Base-by-base conservation (phyloP, 2,888 invertebrate species). In the Nezara viridula region DNA sequence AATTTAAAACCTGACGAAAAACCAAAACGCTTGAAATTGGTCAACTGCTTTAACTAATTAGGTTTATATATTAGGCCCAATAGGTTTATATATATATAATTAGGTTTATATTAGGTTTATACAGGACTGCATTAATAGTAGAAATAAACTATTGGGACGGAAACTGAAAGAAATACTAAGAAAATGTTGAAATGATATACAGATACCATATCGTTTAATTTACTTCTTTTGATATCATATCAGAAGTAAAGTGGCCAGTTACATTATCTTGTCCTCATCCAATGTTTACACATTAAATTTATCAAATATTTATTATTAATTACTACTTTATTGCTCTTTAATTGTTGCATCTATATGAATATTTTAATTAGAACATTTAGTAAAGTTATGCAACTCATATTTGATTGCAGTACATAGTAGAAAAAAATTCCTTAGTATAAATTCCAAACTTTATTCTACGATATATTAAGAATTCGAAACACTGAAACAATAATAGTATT, bases 171-270 rank as follows among this genome's bases (percentile, higher is more conserved):
- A 37, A 73, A 73, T 37, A 37, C 4, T 32, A 27, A 21, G 2
- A 37, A 73, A 73, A 37, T 60, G 27, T 5, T 37, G 7, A 37
- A 14, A 27, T 27, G 19, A 14, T 27, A 37, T 73, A 4, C 27
- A 60, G 60, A 60, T 60, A 60, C 60, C 27, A 14, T 73, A 37
- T 73, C 66, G 19, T 73, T 37, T 73, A 32, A 73, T 73, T 73
- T 73, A 37, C 32, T 21, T 73, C 32, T 19, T 37, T 73, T 37
- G 66, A 73, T 73, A 73, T 32, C 32, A 73, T 73, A 73, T 73
- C 66, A 37, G 32, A 73, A 73, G 32, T 73, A 6, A 7, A 73
- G 66, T 37, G 37, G 37, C 7, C 1, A 37, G 66, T 73, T 37
- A 73, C 19, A 37, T 73, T 32, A 7, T 19, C 37, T 19, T 1